These are phyloP conservation scores for Odontothrips loti DNA, from an alignment of 2,888 invertebrate species.

Conservation along the genomic window DNA sequence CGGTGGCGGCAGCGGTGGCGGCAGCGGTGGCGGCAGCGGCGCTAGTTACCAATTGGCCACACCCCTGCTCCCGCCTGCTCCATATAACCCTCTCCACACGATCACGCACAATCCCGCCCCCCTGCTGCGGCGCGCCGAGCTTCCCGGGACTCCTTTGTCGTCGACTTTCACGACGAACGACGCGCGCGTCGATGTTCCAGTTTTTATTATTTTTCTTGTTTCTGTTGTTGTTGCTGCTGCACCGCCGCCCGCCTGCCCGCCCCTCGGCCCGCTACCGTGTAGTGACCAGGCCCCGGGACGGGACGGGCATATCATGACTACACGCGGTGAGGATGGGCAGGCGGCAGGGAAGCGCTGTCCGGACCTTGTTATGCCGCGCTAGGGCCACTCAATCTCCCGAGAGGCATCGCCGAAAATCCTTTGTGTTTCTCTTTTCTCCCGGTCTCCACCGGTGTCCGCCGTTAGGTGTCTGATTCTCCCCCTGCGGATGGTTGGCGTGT, in stretches of 20 bases:
- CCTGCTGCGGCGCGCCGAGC: not conserved
- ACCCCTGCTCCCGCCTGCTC: not conserved
- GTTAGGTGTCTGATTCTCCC: no score
- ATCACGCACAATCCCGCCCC: constrained; percentile 18
- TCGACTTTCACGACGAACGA: not conserved
- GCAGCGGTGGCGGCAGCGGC: not conserved
- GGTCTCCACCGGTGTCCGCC: no score
- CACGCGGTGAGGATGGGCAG: no score
- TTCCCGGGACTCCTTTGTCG: not conserved
- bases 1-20: not conserved
- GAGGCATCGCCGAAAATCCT: no score
- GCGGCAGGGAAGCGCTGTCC: no score
- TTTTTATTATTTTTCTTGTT: not conserved
- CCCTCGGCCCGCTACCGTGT: no score
- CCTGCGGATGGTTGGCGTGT: no score
- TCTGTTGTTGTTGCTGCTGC: not conserved
- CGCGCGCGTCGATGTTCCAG: not conserved
- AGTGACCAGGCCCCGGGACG: no score
- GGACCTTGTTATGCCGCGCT: no score
- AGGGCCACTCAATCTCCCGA: no score
- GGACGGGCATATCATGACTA: no score
- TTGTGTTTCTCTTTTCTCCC: no score
- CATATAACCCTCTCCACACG: not conserved
- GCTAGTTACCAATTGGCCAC: constrained; percentile 9
- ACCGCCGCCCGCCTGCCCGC: not conserved